Base-by-base conservation (phyloP, 2,888 invertebrate genomes). In the Copidosoma aretas region DNA sequence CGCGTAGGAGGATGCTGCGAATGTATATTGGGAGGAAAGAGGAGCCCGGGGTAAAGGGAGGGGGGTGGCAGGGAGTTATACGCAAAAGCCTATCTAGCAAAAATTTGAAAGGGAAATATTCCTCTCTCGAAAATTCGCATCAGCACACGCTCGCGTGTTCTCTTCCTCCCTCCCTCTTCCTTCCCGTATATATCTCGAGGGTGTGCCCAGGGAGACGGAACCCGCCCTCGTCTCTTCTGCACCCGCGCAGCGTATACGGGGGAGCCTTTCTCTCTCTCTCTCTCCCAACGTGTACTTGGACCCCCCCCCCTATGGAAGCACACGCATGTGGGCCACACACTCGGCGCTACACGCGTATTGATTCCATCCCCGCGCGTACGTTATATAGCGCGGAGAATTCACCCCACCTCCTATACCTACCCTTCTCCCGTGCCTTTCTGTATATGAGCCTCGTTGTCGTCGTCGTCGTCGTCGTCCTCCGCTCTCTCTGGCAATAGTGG, bases 81-180 rank as follows among this genome's bases (percentile, higher is more conserved):
- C 60, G 64, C 63, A 67, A 69, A 64, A 71, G 69, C 69, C 71
- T 71, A 71, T 69, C 71, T 69, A 64, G 69, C 67, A 66, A 71
- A 71, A 71, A 71, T 71, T 71, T 71, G 71, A 71, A 71, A 71
- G 71, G 71, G 71, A 71, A 71, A 71, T 71, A 77, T 80, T 79
- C 78, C 78, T 78, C 78, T 79, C 79, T 79, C 74, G 74, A 77
- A 79, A 80, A 80, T 81, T 81, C 80, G 80, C 79, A 78, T 81
- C 80, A 79, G 81, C 81, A 80, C 77, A 77, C 78, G 77, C 32
- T 66, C 60, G 53, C 15, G 64, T 51, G 21, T 49, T 32, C 5
- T 52, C 39, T 51, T 53, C 59, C 56, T 53, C 68, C 51, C 61
- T 2, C 52, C 49, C 70, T 60, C 68, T 66, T 67, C 59, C 58